A percentile compares a stretch with the other conserved stretches of the same genome.
phyloP scores from a whole-genome alignment of 92 coral and sea anemone genomes.

The Muricea muricata region DNA sequence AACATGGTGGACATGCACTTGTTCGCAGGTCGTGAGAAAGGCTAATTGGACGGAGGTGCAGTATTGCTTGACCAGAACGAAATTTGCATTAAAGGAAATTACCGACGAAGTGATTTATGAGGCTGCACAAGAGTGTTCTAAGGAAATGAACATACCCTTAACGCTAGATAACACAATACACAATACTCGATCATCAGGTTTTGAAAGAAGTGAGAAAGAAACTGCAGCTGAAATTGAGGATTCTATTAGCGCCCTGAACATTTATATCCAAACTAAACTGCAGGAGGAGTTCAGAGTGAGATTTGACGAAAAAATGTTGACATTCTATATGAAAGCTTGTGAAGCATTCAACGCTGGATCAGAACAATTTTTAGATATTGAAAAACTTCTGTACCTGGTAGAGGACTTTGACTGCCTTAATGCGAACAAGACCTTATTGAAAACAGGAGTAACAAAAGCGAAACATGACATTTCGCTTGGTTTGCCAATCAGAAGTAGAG shows the following conservation, averaged over 20 bases:
- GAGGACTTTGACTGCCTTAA: constrained; percentile 9
- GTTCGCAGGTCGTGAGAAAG: no score
- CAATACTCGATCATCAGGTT: constrained; percentile 12
- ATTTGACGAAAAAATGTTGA: constrained; percentile 4
- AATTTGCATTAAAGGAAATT: neutral
- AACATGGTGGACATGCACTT: no score
- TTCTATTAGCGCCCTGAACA: constrained; percentile 1
- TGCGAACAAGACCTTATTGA: constrained; percentile 12
- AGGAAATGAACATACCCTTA: neutral
- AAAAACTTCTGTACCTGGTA: constrained; percentile 34
- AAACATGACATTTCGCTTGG: constrained; percentile 3
- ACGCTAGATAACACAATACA: neutral
- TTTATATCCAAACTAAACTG: neutral
- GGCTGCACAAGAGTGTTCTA: neutral
- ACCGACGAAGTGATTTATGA: neutral
- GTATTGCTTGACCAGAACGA: neutral
- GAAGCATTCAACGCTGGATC: constrained; percentile 11
- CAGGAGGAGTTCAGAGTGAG: constrained; percentile 15
- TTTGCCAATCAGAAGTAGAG: neutral
- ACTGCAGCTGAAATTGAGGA: neutral
- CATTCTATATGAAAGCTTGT: constrained; percentile 1
- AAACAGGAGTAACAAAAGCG: constrained; percentile 15
- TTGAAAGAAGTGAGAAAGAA: constrained; percentile 26
- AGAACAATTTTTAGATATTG: constrained; percentile 22
- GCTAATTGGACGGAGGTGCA: constrained; percentile 28